Conservation (phyloP, 2,888 invertebrate species). For the Mesodorylaimus sp. region DNA sequence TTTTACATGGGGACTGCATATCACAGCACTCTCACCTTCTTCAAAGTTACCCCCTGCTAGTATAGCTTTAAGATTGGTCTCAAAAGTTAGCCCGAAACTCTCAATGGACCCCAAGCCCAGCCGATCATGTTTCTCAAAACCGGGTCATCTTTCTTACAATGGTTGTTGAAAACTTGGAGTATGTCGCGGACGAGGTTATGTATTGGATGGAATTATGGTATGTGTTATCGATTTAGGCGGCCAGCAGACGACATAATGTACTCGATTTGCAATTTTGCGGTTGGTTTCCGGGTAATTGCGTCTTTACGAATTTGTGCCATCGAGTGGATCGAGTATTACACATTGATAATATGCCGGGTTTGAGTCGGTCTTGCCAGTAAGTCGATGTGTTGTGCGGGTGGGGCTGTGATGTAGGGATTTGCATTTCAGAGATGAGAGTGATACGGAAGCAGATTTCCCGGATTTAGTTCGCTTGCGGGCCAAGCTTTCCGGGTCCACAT, state of each 20-base stretch:
- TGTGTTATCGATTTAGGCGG: neutral
- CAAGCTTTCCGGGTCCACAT: neutral
- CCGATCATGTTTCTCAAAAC: no score
- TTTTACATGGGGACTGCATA: no score
- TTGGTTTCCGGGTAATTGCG: slow-evolving; percentile 32
- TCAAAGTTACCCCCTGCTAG: no score
- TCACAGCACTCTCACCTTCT: no score
- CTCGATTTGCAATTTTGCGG: slow-evolving; percentile 29
- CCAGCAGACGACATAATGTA: slow-evolving; percentile 16
- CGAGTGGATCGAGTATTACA: slow-evolving; percentile 3
- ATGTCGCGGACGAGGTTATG: neutral
- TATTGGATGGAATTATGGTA: neutral
- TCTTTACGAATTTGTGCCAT: slow-evolving; percentile 8
- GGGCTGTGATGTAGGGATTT: neutral
- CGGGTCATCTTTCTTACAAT: no score
- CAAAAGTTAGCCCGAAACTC: no score
- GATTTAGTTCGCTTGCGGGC: neutral
- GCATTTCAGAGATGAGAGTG: neutral
- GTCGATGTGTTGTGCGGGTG: neutral
- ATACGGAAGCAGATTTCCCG: slow-evolving; percentile 5
- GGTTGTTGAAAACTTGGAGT: neutral
- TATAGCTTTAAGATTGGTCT: no score
- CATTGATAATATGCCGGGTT: slow-evolving; percentile 5
- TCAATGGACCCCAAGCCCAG: no score
- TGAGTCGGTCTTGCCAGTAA: slow-evolving; percentile 3